A percentile compares a stretch with the other conserved stretches of the same genome.
phyloP scores from a whole-genome alignment of 2,113 vertebrate species.

The Cyphomyrus plagiostoma region DNA sequence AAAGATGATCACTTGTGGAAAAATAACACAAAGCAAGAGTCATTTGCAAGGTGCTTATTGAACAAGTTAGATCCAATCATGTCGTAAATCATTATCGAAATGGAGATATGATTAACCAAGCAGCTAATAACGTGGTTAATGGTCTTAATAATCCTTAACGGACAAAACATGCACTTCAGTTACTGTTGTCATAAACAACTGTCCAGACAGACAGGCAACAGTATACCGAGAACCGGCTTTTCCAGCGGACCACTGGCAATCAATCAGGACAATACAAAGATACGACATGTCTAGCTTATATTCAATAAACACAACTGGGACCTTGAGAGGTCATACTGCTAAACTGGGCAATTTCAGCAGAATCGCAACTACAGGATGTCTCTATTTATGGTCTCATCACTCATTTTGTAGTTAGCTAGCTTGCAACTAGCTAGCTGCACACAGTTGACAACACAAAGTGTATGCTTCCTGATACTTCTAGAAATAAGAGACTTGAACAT shows the following conservation, averaged over 20 bases:
- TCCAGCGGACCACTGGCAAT: not conserved
- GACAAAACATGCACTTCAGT: not conserved
- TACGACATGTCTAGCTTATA: not conserved
- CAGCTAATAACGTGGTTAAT: not conserved
- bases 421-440: not conserved
- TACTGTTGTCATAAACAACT: not conserved
- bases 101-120: not conserved
- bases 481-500: not conserved
- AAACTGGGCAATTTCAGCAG: not conserved
- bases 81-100: not conserved
- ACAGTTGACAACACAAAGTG: constrained; percentile 15
- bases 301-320: not conserved
- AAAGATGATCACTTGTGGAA: not conserved
- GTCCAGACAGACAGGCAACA: not conserved
- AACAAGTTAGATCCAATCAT: not conserved
- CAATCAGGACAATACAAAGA: not conserved
- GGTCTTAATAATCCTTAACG: not conserved
- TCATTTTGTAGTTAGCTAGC: constrained; percentile 37
- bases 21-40: not conserved
- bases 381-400: constrained; percentile 33
- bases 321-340: not conserved
- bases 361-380: not conserved
- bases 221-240: not conserved
- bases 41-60: not conserved
- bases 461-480: constrained; percentile 32